Percentiles rank a stretch among this genome's conserved stretches.
These are phyloP conservation scores for Microhierax caerulescens DNA, from an alignment of 2,797 vertebrate genomes.

Conservation along the genomic window DNA sequence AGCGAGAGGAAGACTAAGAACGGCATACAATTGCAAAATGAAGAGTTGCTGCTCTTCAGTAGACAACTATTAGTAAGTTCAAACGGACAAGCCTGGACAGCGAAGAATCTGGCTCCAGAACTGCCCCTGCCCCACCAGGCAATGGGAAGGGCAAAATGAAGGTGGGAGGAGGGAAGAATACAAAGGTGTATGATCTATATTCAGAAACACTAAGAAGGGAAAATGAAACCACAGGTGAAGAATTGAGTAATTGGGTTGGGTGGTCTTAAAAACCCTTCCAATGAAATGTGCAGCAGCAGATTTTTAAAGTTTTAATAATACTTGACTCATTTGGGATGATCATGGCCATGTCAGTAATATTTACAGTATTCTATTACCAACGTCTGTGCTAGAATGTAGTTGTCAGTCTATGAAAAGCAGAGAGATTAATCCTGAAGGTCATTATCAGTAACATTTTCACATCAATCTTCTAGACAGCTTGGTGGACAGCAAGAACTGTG, in stretches of 20 bases:
- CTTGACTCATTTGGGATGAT: neutral
- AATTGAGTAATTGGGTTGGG: neutral
- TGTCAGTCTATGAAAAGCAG: neutral
- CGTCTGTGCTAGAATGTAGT: neutral
- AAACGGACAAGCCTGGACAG: neutral
- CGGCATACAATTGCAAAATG: neutral
- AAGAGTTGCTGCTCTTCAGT: neutral
- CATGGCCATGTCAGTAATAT: neutral
- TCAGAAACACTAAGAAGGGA: neutral
- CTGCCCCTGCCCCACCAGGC: rapidly evolving
- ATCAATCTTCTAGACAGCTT: neutral
- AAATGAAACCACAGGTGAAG: neutral
- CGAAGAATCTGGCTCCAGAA: neutral
- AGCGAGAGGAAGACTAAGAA: neutral
- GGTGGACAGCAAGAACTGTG: neutral
- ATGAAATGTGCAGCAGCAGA: rapidly evolving
- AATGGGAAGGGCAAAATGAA: neutral
- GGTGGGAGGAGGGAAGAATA: neutral
- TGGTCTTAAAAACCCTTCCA: neutral
- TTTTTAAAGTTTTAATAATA: neutral
- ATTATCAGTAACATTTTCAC: neutral
- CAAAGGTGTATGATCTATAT: rapidly evolving
- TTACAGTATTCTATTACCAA: neutral
- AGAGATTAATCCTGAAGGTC: neutral
- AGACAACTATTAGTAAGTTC: neutral